phyloP scores from a whole-genome alignment of 2,113 vertebrate genomes.

The Myrmophylax atrothorax region DNA sequence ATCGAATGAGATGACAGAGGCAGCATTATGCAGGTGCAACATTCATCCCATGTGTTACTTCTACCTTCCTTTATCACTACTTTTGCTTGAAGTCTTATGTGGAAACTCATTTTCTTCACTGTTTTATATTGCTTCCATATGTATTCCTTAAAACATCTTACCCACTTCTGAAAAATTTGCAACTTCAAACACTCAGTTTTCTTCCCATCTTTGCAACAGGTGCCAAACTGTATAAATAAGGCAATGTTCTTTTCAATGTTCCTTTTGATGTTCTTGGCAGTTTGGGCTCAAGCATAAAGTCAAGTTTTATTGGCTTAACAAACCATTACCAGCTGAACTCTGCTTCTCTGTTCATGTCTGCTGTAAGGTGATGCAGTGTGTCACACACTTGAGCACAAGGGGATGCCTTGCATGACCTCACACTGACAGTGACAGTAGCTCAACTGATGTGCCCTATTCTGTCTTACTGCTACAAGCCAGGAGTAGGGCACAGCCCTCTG shows the following conservation, averaged over 20 bases:
- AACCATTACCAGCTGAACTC: neutral
- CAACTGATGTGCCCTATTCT: accelerated
- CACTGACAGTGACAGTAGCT: neutral
- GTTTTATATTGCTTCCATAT: neutral
- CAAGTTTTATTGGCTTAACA: neutral
- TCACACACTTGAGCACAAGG: neutral
- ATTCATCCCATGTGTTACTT: neutral
- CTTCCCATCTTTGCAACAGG: neutral
- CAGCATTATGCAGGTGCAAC: neutral
- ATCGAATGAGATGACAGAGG: neutral
- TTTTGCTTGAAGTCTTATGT: neutral
- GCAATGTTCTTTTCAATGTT: too few relatives aligned
- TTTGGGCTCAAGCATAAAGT: neutral
- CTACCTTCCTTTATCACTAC: neutral
- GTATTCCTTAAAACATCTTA: neutral
- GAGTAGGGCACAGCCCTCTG: neutral
- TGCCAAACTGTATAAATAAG: neutral
- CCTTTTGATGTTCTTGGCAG: neutral
- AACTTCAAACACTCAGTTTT: neutral
- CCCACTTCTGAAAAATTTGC: neutral
- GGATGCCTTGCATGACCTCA: neutral
- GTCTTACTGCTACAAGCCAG: neutral
- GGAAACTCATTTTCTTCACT: neutral
- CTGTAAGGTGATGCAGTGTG: neutral
- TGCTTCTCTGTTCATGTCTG: neutral